Evolutionary conservation across 2,888 invertebrate species (phyloP), one percentile per base, ranked within the genome.

Genomic region (Sussaba pulchella): DNA sequence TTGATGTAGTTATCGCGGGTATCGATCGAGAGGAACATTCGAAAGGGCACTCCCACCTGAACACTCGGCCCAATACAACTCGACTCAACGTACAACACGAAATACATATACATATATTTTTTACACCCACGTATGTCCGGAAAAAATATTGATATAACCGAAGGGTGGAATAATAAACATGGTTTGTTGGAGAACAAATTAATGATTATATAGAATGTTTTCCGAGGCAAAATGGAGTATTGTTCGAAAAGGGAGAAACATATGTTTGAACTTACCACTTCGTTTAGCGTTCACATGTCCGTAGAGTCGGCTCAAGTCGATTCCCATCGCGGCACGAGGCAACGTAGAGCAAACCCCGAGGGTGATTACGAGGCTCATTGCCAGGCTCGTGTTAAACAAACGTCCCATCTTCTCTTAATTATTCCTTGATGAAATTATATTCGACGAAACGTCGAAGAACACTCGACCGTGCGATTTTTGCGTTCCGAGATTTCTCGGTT

Each of bases 241-340:
- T n/a, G n/a, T n/a, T n/a, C n/a, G n/a, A n/a, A n/a, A n/a, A 31
- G n/a, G 10, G 9, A 1, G 12, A 19, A 14, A 12, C 52, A 54
- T 10, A 17, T 41, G 21, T 41, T 50, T 0, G 17, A 14, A 86
- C 95, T 94, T 89, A 96, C 96, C 96, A 86, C 95, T 95, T 86
- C 96, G 93, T 91, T 96, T 96, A 82, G 94, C 94, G 89, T 94
- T 95, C 85, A 94, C 93, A 91, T 97, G 97, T 17, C 96, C 97
- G 89, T 97, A 97, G 75, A 97, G 94, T 83, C 96, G 95, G 92
- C 96, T 96, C 87, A 97, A 94, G 93, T 97, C 97, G 87, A 97
- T 95, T 84, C 96, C 96, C 91, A 94, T 93, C 86, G 94, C 95
- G 73, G 94, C 93, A 87, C 94, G 94, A 63, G 96, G 95, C 88